Evolutionary conservation across 2,888 invertebrate genomes (phyloP).

Genomic region (Scaptodrosophila latifasciaeformis): DNA sequence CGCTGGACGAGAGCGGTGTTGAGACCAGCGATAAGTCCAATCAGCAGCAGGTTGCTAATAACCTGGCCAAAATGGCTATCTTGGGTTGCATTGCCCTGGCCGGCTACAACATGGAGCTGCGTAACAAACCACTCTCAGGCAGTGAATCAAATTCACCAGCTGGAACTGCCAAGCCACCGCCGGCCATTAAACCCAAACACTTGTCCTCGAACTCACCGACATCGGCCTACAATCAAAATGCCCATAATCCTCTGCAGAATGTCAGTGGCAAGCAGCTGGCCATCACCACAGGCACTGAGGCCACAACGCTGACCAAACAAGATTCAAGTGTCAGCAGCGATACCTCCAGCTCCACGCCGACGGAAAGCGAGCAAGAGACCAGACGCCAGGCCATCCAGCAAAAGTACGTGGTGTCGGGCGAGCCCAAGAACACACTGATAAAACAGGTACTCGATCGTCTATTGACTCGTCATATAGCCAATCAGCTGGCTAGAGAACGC

Average conservation of each 20-base stretch:
- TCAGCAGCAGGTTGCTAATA: conserved; percentile 94
- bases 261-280: conserved; percentile 65
- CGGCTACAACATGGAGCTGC: conserved; percentile 77
- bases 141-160: conserved; percentile 43
- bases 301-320: conserved; percentile 49
- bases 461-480: conserved; percentile 90
- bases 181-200: conserved; percentile 43
- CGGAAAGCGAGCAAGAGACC: conserved; percentile 46
- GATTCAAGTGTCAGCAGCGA: conserved; percentile 68
- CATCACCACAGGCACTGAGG: conserved; percentile 48
- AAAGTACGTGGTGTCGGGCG: conserved; percentile 64
- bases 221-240: conserved; percentile 73
- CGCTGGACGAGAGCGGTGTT: conserved; percentile 96
- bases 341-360: conserved; percentile 53
- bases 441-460: conserved; percentile 81
- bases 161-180: conserved; percentile 31
- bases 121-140: conserved; percentile 46
- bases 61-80: conserved; percentile 90
- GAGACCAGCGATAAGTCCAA: conserved; percentile 89
- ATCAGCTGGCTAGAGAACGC: conserved; percentile 82
- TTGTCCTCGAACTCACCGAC: conserved; percentile 25
- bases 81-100: conserved; percentile 89
- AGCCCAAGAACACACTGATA: conserved; percentile 78
- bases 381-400: conserved; percentile 45
- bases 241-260: conserved; percentile 73